Evolutionary conservation across 2,113 vertebrate genomes (phyloP), one percentile per base, ranked within the genome.

Genomic region (Corythaeola cristata): DNA sequence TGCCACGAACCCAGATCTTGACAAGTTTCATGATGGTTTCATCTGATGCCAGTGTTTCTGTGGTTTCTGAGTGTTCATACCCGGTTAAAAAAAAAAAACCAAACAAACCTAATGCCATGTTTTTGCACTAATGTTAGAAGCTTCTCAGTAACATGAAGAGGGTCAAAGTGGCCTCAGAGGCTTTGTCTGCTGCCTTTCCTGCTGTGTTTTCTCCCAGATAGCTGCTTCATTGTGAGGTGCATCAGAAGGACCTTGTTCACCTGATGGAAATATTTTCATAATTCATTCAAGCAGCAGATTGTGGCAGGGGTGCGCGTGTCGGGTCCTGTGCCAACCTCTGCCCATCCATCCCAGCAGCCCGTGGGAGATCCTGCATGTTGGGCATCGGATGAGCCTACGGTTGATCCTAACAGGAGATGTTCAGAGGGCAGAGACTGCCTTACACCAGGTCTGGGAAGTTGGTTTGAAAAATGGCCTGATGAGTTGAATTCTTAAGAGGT

Each of bases 401-500:
- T 27, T 39, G 63, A 56, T 66, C 78, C 45, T 71, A 10, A 0
- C 22, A 45, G 85, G 88, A 76, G 88, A 30, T 83, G 58, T 67
- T 91, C 88, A 32, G 58, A 56, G 85, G 85, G 33, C 92, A 82
- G 56, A 76, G 63, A 15, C 20, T 85, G 88, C 21, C 0, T 59
- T 44, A 30, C n/a, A 45, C 47, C 85, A 44, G 5, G 44, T 2
- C 52, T 12, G 72, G 72, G 68, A 74, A 32, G 63, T 3, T 17
- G 5, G 50, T 67, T 80, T 94, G 88, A 74, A 88, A 91, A 95
- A 80, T 3, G 44, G 53, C 75, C 85, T 63, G 39, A 53, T n/a
- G 33, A 76, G 56, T 53, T 56, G 80, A 90, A 84, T 95, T 72
- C 53, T 89, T 39, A 89, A 91, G 80, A 95, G 95, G 64, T 84